Evolutionary conservation across 2,797 vertebrate genomes (phyloP).

Genomic region (Danio aesculapii): DNA sequence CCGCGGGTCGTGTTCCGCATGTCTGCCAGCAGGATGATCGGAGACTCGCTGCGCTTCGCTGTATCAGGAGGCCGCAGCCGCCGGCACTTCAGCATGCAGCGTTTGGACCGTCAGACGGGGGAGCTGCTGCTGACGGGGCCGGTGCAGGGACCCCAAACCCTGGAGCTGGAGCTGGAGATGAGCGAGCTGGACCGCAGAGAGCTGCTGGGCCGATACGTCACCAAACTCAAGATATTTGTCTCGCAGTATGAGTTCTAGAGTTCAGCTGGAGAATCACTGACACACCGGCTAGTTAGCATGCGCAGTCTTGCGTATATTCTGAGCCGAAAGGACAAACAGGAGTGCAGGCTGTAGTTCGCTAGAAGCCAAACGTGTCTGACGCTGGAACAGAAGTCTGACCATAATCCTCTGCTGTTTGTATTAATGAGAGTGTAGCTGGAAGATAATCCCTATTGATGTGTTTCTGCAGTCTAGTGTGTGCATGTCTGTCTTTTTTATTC

Average conservation of each 20-base stretch:
- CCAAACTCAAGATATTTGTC: slow-evolving; percentile 85
- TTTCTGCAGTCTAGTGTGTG: too few relatives aligned
- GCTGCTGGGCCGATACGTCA: slow-evolving; percentile 86
- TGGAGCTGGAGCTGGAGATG: slow-evolving; percentile 91
- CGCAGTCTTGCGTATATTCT: too few relatives aligned
- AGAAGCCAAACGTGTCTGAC: too few relatives aligned
- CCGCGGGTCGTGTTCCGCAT: slow-evolving; percentile 88
- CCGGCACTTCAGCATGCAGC: slow-evolving; percentile 80
- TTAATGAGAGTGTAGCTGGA: too few relatives aligned
- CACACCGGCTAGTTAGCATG: too few relatives aligned
- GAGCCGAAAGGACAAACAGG: too few relatives aligned
- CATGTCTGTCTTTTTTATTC: too few relatives aligned
- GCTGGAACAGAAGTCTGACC: too few relatives aligned
- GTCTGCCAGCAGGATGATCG: slow-evolving; percentile 79
- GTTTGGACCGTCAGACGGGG: slow-evolving; percentile 81
- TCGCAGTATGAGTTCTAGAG: slow-evolving; percentile 87
- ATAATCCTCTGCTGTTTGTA: too few relatives aligned
- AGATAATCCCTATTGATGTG: too few relatives aligned
- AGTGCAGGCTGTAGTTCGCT: too few relatives aligned
- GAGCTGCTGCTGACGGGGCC: slow-evolving; percentile 86
- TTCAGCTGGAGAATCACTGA: too few relatives aligned
- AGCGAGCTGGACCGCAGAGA: slow-evolving; percentile 81
- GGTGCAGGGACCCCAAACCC: slow-evolving; percentile 76
- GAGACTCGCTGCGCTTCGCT: slow-evolving; percentile 86
- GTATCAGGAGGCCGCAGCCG: slow-evolving; percentile 76